Base-by-base conservation (phyloP, 2,888 invertebrate species). In the Bombylius discolor region DNA sequence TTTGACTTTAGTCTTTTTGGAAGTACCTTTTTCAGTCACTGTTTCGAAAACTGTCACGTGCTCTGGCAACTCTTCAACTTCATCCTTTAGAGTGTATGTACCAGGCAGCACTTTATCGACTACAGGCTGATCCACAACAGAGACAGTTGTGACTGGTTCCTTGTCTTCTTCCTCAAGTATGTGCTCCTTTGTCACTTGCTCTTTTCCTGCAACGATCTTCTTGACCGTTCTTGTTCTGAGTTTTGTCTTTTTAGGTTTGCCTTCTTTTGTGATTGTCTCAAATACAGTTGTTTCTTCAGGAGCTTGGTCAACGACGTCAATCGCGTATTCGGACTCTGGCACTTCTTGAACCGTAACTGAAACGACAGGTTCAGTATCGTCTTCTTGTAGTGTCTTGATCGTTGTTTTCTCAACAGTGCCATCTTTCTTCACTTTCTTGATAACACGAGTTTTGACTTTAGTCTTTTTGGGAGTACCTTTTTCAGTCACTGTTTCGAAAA, bases 41-140 rank as follows among this genome's bases (percentile, higher is more conserved):
- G 76, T 56, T 44, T 78, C 77, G 3, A 73, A 70, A 3, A 77
- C 64, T 55, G 70, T 67, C 4, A 75, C 67, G 56, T 72, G 64
- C 42, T 62, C 56, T 7, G 70, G 69, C 23, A 68, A 51, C 46
- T 59, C 61, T 3, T 52, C 31, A 1, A 36, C 48, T 51, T 31
- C 23, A 2, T 23, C 23, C 23, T 23, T 23, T 23, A 23, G 23
- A 23, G 23, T 23, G 23, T 23, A 23, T 23, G 23, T 23, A 23
- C 23, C 3, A 23, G 23, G 13, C 9, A 47, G 34, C 4, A 60
- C 46, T 53, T 62, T 56, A 53, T 63, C 58, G 1, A 56, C 56
- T 14, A 44, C 53, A 4, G 58, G 51, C 5, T 33, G 49, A 56
- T 52, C 65, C 13, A 58, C 51, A 9, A 67, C 66, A 5, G 63